Conservation (phyloP, 2,113 vertebrate genomes). For the Oreocharis arfaki region DNA sequence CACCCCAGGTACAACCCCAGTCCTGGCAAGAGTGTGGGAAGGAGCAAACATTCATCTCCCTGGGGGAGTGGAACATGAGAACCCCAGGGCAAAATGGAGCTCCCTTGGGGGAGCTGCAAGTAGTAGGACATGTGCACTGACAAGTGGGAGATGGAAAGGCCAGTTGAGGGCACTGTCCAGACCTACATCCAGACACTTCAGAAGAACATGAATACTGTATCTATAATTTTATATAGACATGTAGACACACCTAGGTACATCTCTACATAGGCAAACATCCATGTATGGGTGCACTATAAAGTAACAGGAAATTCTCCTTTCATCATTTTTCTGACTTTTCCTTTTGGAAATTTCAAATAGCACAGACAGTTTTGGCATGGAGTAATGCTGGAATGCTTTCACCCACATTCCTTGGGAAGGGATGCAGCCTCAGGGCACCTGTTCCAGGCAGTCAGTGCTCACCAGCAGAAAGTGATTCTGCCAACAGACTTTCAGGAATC, state of each 20-base stretch:
- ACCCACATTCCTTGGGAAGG: not conserved
- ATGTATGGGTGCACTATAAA: not conserved
- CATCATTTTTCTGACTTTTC: not conserved
- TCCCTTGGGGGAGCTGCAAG: not conserved
- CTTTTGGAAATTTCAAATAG: not conserved
- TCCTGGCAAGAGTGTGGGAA: not conserved
- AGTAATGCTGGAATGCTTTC: not conserved
- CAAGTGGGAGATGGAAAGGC: not conserved
- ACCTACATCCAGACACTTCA: not conserved
- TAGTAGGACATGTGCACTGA: not conserved
- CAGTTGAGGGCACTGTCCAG: not conserved
- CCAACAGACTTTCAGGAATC: not conserved
- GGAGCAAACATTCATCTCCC: not conserved
- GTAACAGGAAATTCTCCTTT: not conserved
- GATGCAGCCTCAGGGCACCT: not conserved
- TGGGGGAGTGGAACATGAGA: not conserved
- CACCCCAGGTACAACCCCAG: not conserved
- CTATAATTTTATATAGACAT: not conserved
- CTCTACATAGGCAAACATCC: not conserved
- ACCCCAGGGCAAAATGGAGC: not conserved
- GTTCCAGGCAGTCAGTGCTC: not conserved
- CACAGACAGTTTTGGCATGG: not conserved
- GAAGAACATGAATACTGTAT: not conserved
- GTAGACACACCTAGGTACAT: not conserved
- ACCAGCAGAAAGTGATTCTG: not conserved